These are phyloP conservation scores for Stegastes partitus DNA, from an alignment of 2,113 vertebrate genomes.

Conservation along the genomic window DNA sequence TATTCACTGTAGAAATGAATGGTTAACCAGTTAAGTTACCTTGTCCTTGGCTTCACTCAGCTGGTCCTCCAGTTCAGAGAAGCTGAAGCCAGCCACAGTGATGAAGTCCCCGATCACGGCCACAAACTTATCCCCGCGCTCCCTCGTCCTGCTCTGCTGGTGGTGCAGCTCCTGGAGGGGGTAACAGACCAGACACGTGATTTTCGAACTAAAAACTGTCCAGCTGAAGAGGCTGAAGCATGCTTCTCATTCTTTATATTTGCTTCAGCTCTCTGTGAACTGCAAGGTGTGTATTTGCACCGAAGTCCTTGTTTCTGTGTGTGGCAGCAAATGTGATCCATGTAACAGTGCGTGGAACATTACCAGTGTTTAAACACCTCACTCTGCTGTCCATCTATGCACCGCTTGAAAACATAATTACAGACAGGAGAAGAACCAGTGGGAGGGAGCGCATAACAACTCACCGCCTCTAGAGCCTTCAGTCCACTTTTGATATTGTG, in stretches of 20 bases:
- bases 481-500: conserved; percentile 91
- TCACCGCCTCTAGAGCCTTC: conserved; percentile 93
- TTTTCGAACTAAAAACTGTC: conserved; percentile 46
- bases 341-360: conserved; percentile 18
- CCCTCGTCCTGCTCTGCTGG: conserved; percentile 89
- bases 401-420: conserved; percentile 62
- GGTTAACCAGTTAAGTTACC: conserved; percentile 78
- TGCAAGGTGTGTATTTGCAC: background rate
- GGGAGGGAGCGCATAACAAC: conserved; percentile 67
- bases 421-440: conserved; percentile 63
- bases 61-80: conserved; percentile 97
- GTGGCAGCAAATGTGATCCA: conserved; percentile 24
- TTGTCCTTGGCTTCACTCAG: conserved; percentile 93
- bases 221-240: background rate
- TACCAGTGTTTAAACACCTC: conserved; percentile 60
- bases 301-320: background rate
- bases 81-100: conserved; percentile 97
- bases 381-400: conserved; percentile 35
- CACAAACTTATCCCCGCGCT: conserved; percentile 92
- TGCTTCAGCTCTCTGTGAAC: background rate
- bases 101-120: conserved; percentile 97
- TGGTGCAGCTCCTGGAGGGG: conserved; percentile 92
- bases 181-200: conserved; percentile 86
- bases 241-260: background rate
- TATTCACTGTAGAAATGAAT: background rate